phyloP scores from a whole-genome alignment of 1,140 invertebrate genomes.

The Drosophila guanche region DNA sequence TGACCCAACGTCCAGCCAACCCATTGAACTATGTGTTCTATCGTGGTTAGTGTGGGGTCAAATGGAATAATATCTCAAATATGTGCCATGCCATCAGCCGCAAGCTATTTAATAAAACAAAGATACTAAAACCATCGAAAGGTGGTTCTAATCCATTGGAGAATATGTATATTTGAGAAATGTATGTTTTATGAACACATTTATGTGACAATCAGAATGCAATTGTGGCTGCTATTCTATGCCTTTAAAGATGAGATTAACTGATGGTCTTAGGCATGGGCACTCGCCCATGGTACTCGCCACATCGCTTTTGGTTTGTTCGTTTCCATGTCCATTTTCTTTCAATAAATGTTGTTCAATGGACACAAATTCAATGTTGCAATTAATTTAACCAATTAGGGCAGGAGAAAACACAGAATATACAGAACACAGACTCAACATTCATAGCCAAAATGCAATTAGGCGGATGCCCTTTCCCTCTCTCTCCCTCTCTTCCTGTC shows the following conservation, averaged over 20 bases:
- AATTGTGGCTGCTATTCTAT: slow-evolving; percentile 8
- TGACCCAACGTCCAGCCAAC: neutral
- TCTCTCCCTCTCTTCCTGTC: neutral
- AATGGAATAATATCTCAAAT: slow-evolving; percentile 54
- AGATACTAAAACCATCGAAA: slow-evolving; percentile 8
- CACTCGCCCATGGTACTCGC: no score
- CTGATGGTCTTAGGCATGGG: neutral
- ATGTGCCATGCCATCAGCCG: slow-evolving; percentile 32
- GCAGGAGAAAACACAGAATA: slow-evolving; percentile 2
- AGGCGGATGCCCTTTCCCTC: slow-evolving; percentile 26
- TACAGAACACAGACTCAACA: slow-evolving; percentile 38
- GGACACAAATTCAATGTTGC: slow-evolving; percentile 25
- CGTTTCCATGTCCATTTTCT: neutral
- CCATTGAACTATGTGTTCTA: slow-evolving; percentile 3
- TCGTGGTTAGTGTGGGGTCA: slow-evolving; percentile 7
- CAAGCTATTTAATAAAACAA: slow-evolving; percentile 37
- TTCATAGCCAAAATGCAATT: slow-evolving; percentile 62
- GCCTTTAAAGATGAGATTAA: slow-evolving; percentile 7
- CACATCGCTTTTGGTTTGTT: neutral
- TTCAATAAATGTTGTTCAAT: slow-evolving; percentile 21
- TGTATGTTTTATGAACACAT: neutral
- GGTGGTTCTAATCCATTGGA: neutral
- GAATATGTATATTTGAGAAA: neutral
- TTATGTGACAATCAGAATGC: slow-evolving; percentile 18
- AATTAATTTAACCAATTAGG: slow-evolving; percentile 73